Evolutionary conservation across 2,888 invertebrate species (phyloP), one percentile per base, ranked within the genome.

Genomic region (Drosophila gaucha): DNA sequence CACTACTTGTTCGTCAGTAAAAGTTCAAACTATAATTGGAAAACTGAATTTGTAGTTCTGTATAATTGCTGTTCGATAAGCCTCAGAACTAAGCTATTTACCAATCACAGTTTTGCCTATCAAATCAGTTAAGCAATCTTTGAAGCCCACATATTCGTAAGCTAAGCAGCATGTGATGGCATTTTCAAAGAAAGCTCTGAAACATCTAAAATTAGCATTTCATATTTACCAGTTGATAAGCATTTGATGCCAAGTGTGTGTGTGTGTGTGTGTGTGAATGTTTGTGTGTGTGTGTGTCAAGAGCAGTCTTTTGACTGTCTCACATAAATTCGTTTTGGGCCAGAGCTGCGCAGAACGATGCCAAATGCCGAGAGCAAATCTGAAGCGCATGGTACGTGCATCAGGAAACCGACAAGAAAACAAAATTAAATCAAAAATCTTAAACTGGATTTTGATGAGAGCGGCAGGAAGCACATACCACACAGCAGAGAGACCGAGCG

Each of bases 371-470:
- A 36, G 52, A 44, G 60, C 59, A 50, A 60, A 55, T 54, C 24
- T 20, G 31, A 38, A 54, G 33, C 46, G 57, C 57, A 49, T 41
- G 59, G 50, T 51, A 66, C 41, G 66, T 79, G 75, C 77, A 69
- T 47, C 64, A 52, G 51, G 59, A 63, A 77, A 62, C 64, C 68
- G 47, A 63, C 63, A 71, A 68, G 68, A 60, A 82, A 70, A 57
- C 74, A 55, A 82, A 83, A 83, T 83, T 83, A 83, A 83, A 83
- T 83, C 86, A 83, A 78, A 83, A 86, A 71, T 78, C 73, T 86
- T 78, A 80, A 78, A 86, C 75, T 83, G 62, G 85, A 86, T 84
- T 84, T 78, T 78, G 80, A 85, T 75, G 80, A 69, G 56, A 49
- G 49, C 36, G 44, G 18, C 52, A 35, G 33, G 56, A 46, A 67